Evolutionary conservation across 2,888 invertebrate genomes (phyloP).

Genomic region (Lasioglossum leucozonium): DNA sequence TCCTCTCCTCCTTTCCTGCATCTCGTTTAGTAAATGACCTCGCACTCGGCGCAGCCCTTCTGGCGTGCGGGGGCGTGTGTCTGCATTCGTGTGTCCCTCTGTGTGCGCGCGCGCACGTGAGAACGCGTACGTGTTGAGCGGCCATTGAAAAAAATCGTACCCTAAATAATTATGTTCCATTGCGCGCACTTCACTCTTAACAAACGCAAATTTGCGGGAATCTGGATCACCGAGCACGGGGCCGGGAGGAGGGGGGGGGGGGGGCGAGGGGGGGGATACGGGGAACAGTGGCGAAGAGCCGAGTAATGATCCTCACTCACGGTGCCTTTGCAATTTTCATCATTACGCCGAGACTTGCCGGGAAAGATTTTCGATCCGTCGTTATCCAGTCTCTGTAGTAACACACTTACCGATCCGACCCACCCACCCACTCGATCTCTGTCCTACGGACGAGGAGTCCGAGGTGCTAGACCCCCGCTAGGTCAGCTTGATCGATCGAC

Average conservation of each 20-base stretch:
- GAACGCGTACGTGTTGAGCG: not conserved
- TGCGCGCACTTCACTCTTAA: constrained; percentile 26
- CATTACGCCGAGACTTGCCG: constrained; percentile 33
- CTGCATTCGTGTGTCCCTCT: not conserved
- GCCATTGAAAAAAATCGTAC: constrained; percentile 37
- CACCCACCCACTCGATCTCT: constrained; percentile 27
- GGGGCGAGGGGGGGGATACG: not conserved
- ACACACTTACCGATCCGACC: constrained; percentile 21
- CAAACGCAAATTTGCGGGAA: constrained; percentile 41
- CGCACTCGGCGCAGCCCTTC: not conserved
- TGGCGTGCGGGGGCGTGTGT: not conserved
- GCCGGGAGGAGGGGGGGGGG: no score
- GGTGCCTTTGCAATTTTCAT: constrained; percentile 35
- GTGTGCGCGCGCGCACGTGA: not conserved
- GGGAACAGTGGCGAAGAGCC: not conserved
- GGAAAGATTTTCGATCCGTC: constrained; percentile 18
- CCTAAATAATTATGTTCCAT: constrained; percentile 55
- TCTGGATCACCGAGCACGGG: constrained; percentile 31
- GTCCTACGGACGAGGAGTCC: not conserved
- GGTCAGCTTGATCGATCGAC: constrained; percentile 53
- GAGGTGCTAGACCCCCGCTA: not conserved
- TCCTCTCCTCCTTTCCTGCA: constrained; percentile 11
- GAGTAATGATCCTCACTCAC: constrained; percentile 50
- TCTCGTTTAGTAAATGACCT: constrained; percentile 58
- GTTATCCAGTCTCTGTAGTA: constrained; percentile 16